Base-by-base conservation (phyloP, 2,888 invertebrate species). In the Diadegma fenestrale region DNA sequence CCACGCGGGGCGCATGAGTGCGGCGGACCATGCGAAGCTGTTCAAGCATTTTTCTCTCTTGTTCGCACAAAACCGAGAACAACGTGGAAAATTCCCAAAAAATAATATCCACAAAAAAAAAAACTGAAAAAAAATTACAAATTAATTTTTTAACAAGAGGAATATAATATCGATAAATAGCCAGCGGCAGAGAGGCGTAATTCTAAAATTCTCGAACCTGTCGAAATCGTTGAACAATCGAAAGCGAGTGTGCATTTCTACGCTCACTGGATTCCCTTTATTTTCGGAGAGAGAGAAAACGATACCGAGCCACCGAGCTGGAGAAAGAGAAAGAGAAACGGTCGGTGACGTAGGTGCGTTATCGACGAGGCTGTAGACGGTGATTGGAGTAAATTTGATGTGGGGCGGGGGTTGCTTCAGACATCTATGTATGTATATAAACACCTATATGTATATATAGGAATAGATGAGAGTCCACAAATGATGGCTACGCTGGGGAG, bases 231-330 rank as follows among this genome's bases (percentile, higher is more conserved):
- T 75, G 82, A 81, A 81, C 78, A 81, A 81, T 85, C 54, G 51
- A 69, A 73, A 81, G 78, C 78, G 87, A 83, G 79, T 80, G 81
- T 78, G 84, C 86, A 86, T 90, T 90, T 87, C 88, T 75, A 89
- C 84, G 88, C 87, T 88, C 88, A 89, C 88, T 89, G 87, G 88
- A 87, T 90, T 89, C 89, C 88, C 88, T 88, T 89, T 89, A 91
- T 91, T 91, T 91, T 89, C 87, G 85, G 63, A 66, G 80, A 83
- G 85, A 61, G 71, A n/a, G 4, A 4, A 12, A 41, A 41, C 48
- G 43, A 26, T 30, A 33, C 4, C 51, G 63, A 54, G n/a, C n/a
- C n/a, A n/a, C 48, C 22, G 33, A 33, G 73, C 41, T n/a, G n/a
- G 73, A 43, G 83, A 75, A 54, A 41, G 66, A 26, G 43, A 30